A percentile compares a stretch with the other conserved stretches of the same genome.
These are phyloP conservation scores for Myiotriccus ornatus DNA, from an alignment of 2,797 vertebrate species.

Conservation along the genomic window DNA sequence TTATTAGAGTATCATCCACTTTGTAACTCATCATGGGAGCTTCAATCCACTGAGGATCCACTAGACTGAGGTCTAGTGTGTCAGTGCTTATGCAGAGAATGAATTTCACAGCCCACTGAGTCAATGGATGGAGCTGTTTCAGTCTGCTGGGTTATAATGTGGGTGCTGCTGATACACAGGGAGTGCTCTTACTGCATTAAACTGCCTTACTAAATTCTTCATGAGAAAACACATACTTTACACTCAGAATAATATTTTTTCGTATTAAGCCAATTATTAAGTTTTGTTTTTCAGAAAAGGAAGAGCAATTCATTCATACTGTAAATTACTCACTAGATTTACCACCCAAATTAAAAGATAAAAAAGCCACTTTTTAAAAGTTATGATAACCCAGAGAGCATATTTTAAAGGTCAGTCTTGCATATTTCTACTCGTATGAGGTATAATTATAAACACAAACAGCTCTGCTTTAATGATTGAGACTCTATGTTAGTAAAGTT, in stretches of 20 bases:
- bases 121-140: slow-evolving; percentile 35
- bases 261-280: neutral
- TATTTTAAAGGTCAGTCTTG: neutral
- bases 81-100: neutral
- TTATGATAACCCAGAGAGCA: neutral
- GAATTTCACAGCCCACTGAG: slow-evolving; percentile 50
- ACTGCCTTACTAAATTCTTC: neutral
- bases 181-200: neutral
- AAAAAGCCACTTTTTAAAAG: neutral
- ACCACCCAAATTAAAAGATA: neutral
- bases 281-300: neutral
- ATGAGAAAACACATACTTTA: neutral
- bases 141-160: slow-evolving; percentile 37
- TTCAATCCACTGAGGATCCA: neutral
- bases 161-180: neutral
- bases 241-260: neutral
- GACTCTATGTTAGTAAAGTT: neutral
- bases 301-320: neutral
- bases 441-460: neutral
- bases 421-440: neutral
- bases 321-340: neutral
- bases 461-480: neutral
- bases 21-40: neutral
- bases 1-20: neutral
- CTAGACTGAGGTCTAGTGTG: neutral